Conservation (phyloP, 2,113 vertebrate species). For the Romanogobio albipinnatus region DNA sequence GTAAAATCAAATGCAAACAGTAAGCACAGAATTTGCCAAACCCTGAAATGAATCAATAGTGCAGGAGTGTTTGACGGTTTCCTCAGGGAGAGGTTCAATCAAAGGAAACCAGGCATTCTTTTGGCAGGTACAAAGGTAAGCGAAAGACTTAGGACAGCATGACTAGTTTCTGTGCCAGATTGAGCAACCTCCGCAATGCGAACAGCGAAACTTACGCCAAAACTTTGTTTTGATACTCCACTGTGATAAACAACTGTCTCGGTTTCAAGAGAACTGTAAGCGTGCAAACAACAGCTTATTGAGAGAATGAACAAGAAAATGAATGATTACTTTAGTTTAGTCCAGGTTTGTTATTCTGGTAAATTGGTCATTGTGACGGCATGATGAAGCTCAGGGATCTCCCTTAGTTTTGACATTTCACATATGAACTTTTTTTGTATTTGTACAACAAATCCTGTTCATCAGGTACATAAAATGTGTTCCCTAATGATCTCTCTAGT, state of each 20-base stretch:
- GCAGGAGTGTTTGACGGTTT: conserved; percentile 17
- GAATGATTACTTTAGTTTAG: neutral
- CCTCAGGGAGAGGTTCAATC: neutral
- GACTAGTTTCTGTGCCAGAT: conserved; percentile 4
- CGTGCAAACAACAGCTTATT: neutral
- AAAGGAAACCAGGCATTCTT: neutral
- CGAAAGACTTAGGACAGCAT: neutral
- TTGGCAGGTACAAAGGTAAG: neutral
- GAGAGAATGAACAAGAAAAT: neutral
- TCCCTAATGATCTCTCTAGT: neutral
- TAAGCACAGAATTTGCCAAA: neutral
- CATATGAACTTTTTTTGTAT: neutral
- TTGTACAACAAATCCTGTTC: neutral
- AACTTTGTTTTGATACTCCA: conserved; percentile 6
- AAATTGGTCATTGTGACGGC: neutral
- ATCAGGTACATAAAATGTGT: neutral
- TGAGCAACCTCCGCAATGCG: conserved; percentile 3
- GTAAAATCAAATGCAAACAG: conserved; percentile 21
- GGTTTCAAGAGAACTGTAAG: neutral
- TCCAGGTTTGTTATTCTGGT: neutral
- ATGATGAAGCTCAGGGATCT: no score
- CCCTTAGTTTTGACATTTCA: neutral
- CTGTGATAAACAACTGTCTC: neutral
- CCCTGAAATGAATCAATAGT: conserved; percentile 5
- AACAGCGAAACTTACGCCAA: neutral